These are phyloP conservation scores for Meriones unguiculatus DNA, from an alignment of 2,113 vertebrate species.

Conservation along the genomic window DNA sequence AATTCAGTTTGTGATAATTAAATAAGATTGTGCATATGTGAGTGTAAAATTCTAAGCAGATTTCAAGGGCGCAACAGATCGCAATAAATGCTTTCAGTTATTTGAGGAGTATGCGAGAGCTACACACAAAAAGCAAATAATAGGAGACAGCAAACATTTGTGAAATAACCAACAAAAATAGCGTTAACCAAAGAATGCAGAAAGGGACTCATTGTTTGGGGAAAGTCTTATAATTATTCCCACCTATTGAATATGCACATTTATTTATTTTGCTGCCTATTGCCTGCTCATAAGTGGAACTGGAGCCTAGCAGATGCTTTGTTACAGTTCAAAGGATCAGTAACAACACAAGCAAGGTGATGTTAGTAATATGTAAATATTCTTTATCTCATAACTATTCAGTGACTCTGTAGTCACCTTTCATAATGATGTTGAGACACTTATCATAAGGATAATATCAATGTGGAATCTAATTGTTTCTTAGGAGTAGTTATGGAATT, in stretches of 20 bases:
- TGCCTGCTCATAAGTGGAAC: no score
- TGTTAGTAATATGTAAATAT: neutral
- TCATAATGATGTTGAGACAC: neutral
- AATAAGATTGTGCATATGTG: neutral
- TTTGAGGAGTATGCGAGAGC: neutral
- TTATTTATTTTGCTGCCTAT: neutral
- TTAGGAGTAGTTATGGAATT: neutral
- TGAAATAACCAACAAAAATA: neutral
- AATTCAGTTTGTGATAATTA: neutral
- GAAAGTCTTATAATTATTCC: neutral
- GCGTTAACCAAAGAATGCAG: neutral
- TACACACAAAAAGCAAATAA: neutral
- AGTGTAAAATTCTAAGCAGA: neutral
- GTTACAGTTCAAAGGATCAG: neutral
- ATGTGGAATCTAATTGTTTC: neutral
- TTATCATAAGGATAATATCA: neutral
- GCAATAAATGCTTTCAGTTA: no score
- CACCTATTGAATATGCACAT: neutral
- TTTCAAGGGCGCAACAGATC: neutral
- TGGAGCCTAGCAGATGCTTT: neutral
- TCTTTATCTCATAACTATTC: neutral
- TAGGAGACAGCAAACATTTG: neutral
- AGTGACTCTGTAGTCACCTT: neutral
- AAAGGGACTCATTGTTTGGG: neutral
- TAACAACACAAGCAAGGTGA: neutral